These are phyloP conservation scores for Mamestra brassicae DNA, from an alignment of 2,888 invertebrate genomes.

Conservation along the genomic window DNA sequence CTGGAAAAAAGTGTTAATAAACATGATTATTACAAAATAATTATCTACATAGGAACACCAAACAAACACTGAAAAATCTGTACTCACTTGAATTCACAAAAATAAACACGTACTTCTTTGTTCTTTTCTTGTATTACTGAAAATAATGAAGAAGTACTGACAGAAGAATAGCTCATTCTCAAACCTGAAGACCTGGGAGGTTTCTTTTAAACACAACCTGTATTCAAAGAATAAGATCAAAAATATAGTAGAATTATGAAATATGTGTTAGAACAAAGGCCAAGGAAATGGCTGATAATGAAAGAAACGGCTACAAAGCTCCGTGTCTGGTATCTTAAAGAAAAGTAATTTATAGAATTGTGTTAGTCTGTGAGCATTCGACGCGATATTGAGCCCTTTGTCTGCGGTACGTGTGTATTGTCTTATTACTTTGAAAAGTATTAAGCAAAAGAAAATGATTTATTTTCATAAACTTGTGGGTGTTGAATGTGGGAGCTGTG, in stretches of 20 bases:
- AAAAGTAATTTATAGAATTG: slow-evolving; percentile 48
- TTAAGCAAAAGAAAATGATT: background rate
- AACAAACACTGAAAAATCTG: too few relatives aligned
- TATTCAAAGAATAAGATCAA: background rate
- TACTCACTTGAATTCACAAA: too few relatives aligned
- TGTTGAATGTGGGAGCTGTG: background rate
- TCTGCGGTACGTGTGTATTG: slow-evolving; percentile 22
- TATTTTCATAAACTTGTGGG: background rate
- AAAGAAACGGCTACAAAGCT: slow-evolving; percentile 36
- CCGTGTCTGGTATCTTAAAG: slow-evolving; percentile 28
- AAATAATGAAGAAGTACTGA: background rate
- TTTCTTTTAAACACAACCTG: slow-evolving; percentile 18
- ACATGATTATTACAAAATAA: background rate
- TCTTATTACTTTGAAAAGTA: slow-evolving; percentile 20
- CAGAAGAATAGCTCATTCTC: background rate
- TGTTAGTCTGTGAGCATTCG: slow-evolving; percentile 12
- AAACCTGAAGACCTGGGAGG: background rate
- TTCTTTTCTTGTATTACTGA: too few relatives aligned
- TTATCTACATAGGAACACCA: background rate
- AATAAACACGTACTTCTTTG: too few relatives aligned
- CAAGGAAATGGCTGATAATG: slow-evolving; percentile 42
- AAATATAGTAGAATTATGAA: slow-evolving; percentile 36
- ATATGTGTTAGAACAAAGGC: slow-evolving; percentile 41
- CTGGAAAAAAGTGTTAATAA: background rate
- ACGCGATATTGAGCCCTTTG: slow-evolving; percentile 37